Conservation (phyloP, 2,888 invertebrate species). For the Pheosia tremula region DNA sequence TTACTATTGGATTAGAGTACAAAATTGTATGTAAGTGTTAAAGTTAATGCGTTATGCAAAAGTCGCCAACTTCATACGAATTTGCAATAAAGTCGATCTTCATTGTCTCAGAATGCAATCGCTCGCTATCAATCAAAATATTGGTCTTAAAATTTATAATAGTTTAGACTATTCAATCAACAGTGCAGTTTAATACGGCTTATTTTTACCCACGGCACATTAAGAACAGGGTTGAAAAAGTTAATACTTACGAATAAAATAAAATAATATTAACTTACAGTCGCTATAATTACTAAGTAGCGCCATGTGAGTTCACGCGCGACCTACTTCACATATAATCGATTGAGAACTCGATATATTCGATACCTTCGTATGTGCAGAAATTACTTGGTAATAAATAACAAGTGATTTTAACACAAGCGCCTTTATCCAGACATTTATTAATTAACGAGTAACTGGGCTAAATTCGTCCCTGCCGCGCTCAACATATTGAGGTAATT, state of each 20-base stretch:
- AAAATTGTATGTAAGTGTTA: background rate
- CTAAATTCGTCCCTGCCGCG: too few species aligned
- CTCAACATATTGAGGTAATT: too few species aligned
- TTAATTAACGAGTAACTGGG: too few species aligned
- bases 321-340: slow-evolving; percentile 54
- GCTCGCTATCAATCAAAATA: background rate
- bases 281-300: background rate
- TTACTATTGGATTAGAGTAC: background rate
- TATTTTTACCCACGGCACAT: too few species aligned
- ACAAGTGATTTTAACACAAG: too few species aligned
- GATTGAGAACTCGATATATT: slow-evolving; percentile 53
- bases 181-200: too few species aligned
- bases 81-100: slow-evolving; percentile 38
- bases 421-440: too few species aligned
- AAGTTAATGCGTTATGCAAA: background rate
- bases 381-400: slow-evolving; percentile 36
- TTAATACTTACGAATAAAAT: background rate
- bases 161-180: too few species aligned
- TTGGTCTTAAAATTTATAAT: too few species aligned
- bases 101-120: slow-evolving; percentile 40
- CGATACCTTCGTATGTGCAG: slow-evolving; percentile 34
- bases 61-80: slow-evolving; percentile 11
- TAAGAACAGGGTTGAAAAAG: too few species aligned
- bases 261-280: background rate
- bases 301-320: slow-evolving; percentile 17